Percentiles rank a stretch among this genome's conserved stretches.
These are phyloP conservation scores for Mnemiopsis leidyi DNA, from an alignment of 37 sponge, comb jelly and placozoan species.

Conservation along the genomic window DNA sequence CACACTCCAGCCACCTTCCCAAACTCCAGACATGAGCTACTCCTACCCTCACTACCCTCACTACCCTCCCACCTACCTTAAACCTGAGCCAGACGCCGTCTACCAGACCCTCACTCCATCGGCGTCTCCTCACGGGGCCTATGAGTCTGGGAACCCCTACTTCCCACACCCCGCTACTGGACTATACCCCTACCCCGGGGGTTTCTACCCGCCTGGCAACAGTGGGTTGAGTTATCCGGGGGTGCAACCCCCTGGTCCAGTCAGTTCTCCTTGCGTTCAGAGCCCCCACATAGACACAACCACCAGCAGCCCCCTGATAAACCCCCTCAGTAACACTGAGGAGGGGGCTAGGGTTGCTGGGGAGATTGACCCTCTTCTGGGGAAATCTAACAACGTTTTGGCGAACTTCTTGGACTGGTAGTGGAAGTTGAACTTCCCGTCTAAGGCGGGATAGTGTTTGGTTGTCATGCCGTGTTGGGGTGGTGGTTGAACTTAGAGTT, in stretches of 20 bases:
- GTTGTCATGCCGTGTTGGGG: too few relatives aligned
- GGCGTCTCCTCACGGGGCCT: neutral
- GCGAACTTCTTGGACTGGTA: neutral
- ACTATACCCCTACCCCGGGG: neutral
- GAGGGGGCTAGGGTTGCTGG: neutral
- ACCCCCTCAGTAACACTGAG: neutral
- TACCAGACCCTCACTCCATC: neutral
- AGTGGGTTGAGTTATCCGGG: neutral
- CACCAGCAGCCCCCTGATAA: neutral
- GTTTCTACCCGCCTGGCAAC: neutral
- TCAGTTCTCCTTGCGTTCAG: neutral
- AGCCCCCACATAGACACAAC: neutral
- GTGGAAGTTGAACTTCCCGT: too few relatives aligned
- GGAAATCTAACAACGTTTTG: neutral
- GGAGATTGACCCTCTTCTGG: neutral
- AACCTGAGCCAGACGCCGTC: neutral
- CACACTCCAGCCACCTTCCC: neutral
- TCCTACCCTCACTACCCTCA: neutral
- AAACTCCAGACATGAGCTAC: neutral
- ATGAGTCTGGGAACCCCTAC: neutral
- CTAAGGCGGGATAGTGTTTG: too few relatives aligned
- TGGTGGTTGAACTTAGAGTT: too few relatives aligned
- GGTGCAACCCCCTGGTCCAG: neutral
- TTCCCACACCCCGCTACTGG: neutral
- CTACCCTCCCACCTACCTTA: neutral